These are phyloP conservation scores for Drosophila rhopaloa DNA, from an alignment of 1,140 invertebrate species.

Conservation along the genomic window DNA sequence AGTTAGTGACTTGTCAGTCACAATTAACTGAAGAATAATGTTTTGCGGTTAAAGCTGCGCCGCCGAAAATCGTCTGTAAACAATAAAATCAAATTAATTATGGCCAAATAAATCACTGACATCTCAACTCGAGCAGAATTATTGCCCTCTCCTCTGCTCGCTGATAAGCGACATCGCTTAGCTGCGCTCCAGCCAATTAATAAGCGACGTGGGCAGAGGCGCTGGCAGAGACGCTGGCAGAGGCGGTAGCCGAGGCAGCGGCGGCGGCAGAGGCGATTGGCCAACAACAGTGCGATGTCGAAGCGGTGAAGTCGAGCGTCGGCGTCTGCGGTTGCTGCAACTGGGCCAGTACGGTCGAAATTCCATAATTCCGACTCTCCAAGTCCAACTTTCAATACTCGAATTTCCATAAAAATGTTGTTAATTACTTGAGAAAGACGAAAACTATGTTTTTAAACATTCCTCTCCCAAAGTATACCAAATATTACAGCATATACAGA, in stretches of 20 bases:
- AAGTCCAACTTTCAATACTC: slow-evolving; percentile 9
- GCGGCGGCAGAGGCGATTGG: slow-evolving; percentile 45
- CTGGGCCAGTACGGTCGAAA: slow-evolving; percentile 52
- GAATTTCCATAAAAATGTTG: too few species aligned
- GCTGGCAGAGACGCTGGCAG: slow-evolving; percentile 3
- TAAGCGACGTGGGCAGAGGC: slow-evolving; percentile 4
- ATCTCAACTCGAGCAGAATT: slow-evolving; percentile 27
- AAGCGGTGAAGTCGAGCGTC: slow-evolving; percentile 65
- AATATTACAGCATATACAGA: too few species aligned
- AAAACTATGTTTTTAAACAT: too few species aligned
- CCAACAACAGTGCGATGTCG: slow-evolving; percentile 40
- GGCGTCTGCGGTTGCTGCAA: slow-evolving; percentile 58
- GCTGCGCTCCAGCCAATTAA: slow-evolving; percentile 29
- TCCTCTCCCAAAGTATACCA: too few species aligned
- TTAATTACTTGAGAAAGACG: too few species aligned
- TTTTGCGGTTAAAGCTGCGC: slow-evolving; percentile 11
- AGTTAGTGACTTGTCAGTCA: slow-evolving; percentile 10
- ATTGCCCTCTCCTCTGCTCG: slow-evolving; percentile 41
- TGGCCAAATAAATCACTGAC: slow-evolving; percentile 67
- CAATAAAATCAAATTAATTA: slow-evolving; percentile 76
- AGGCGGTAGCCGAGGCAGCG: slow-evolving; percentile 8
- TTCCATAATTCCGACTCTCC: slow-evolving; percentile 6
- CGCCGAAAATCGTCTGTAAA: slow-evolving; percentile 25
- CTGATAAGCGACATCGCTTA: slow-evolving; percentile 37
- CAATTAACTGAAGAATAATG: slow-evolving; percentile 5